Percentiles rank a stretch among this genome's conserved stretches.
Conservation (phyloP, 2,113 vertebrate genomes). For the Hypomesus transpacificus region DNA sequence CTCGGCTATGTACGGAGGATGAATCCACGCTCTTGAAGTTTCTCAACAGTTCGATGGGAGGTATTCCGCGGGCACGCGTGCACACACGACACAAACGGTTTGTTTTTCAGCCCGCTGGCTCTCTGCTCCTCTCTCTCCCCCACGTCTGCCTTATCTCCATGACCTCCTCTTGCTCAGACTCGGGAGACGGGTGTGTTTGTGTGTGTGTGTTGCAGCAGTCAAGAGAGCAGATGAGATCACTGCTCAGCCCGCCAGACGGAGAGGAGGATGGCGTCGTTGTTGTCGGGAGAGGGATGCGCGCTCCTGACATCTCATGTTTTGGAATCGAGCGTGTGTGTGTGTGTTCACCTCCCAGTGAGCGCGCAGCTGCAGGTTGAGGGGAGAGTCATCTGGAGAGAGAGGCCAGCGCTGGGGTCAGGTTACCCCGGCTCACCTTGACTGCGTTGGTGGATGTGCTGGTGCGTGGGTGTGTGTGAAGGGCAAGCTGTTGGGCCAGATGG, state of each 20-base stretch:
- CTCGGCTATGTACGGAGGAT: constrained; percentile 8
- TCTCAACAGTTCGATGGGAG: neutral
- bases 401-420: neutral
- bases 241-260: neutral
- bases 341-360: no score
- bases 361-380: neutral
- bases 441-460: neutral
- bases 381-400: constrained; percentile 6
- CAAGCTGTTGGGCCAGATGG: constrained; percentile 26
- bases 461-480: neutral
- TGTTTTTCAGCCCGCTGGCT: neutral
- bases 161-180: no score
- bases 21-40: constrained; percentile 6
- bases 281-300: neutral
- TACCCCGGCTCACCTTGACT: constrained; percentile 8
- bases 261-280: neutral
- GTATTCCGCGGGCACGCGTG: neutral
- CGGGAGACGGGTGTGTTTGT: no score
- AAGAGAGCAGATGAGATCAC: neutral
- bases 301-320: no score
- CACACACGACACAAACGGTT: neutral
- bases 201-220: no score
- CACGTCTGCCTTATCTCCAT: neutral
- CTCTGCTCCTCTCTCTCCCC: neutral
- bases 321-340: no score